Conservation (phyloP, 1,140 invertebrate species). For the Psilanteris sp. region DNA sequence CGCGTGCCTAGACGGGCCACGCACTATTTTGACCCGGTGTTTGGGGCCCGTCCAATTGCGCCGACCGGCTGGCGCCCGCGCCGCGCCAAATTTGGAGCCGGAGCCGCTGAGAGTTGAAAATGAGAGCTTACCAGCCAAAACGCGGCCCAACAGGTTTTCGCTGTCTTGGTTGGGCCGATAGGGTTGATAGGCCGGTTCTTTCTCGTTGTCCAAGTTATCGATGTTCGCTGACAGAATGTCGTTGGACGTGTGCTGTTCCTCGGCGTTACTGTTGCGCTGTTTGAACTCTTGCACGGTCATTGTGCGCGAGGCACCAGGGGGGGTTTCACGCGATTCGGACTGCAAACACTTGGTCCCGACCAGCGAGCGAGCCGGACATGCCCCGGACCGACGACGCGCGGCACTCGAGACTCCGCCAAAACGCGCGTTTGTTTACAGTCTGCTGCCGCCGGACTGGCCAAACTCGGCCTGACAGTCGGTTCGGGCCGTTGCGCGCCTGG, state of each 20-base stretch:
- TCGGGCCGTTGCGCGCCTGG: slow-evolving; percentile 2
- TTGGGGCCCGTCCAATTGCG: too few species aligned
- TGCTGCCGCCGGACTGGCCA: background rate
- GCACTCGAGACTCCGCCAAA: too few species aligned
- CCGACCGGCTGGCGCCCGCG: too few species aligned
- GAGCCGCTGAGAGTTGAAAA: too few species aligned
- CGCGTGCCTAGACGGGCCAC: slow-evolving; percentile 35
- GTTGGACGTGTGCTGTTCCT: slow-evolving; percentile 68
- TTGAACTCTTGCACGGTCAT: slow-evolving; percentile 80
- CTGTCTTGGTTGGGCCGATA: slow-evolving; percentile 69
- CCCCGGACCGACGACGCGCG: too few species aligned
- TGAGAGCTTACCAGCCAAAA: slow-evolving; percentile 77
- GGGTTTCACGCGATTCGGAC: slow-evolving; percentile 29
- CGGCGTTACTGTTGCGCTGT: slow-evolving; percentile 69
- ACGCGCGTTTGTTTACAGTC: slow-evolving; percentile 33
- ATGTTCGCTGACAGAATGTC: slow-evolving; percentile 72
- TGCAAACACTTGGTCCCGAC: slow-evolving; percentile 43
- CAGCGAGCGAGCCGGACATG: slow-evolving; percentile 11
- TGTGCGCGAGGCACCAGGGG: slow-evolving; percentile 62
- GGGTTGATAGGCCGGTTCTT: slow-evolving; percentile 63
- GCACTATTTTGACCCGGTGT: slow-evolving; percentile 41
- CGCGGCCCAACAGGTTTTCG: slow-evolving; percentile 78
- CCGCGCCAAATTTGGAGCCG: too few species aligned
- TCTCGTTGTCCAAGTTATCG: slow-evolving; percentile 72
- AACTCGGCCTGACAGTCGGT: slow-evolving; percentile 21